Percentiles rank a stretch among this genome's conserved stretches.
Evolutionary conservation across 2,888 invertebrate species (phyloP).

Genomic region (Scaptomyza tumidula): DNA sequence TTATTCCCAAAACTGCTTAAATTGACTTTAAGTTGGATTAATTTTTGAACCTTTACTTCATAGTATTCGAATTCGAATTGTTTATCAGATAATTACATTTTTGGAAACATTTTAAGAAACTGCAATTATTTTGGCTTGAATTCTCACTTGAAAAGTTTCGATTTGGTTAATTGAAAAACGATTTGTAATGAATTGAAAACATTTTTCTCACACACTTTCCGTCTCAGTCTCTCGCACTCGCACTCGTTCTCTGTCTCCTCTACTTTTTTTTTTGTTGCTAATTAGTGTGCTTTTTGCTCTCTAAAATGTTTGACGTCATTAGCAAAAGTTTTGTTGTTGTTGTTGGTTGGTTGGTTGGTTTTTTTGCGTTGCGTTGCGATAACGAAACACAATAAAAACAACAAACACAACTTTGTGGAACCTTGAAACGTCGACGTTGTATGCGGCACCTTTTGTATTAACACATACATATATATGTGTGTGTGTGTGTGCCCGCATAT

Average conservation of each 20-base stretch:
- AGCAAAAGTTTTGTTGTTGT: slow-evolving; percentile 60
- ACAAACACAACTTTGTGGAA: slow-evolving; percentile 37
- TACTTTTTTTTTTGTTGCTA: neutral
- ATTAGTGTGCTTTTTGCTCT: slow-evolving; percentile 9
- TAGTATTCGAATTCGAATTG: too few species aligned
- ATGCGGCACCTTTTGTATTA: slow-evolving; percentile 25
- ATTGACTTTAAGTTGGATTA: too few species aligned
- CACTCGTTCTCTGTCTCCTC: neutral
- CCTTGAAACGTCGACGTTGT: slow-evolving; percentile 50
- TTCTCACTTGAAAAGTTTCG: too few species aligned
- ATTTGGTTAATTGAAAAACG: too few species aligned
- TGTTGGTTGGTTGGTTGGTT: neutral
- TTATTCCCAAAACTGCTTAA: too few species aligned
- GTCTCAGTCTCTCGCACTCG: neutral
- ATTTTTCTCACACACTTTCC: slow-evolving; percentile 6
- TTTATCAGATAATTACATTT: too few species aligned
- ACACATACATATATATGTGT: neutral
- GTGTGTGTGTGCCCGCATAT: slow-evolving; percentile 32
- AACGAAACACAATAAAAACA: slow-evolving; percentile 51
- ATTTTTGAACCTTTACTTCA: too few species aligned
- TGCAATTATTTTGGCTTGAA: too few species aligned
- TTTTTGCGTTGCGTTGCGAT: slow-evolving; percentile 45
- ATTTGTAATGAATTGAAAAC: neutral
- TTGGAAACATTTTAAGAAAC: too few species aligned
- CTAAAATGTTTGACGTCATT: slow-evolving; percentile 71